A percentile compares a stretch with the other conserved stretches of the same genome.
Conservation (phyloP, 2,797 vertebrate species). For the Austrolebias charrua region DNA sequence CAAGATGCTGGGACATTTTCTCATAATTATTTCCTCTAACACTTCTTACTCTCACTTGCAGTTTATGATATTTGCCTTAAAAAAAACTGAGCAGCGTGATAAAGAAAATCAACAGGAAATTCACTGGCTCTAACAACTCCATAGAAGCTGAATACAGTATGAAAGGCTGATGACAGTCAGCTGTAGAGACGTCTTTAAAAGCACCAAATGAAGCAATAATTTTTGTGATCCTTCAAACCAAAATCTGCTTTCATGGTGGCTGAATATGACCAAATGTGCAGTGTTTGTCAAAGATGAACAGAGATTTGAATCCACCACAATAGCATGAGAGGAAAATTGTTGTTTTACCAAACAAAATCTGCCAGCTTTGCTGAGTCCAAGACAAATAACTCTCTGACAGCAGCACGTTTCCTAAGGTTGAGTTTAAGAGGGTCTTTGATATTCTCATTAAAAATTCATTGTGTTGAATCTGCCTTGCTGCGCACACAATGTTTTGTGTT, state of each 20-base stretch:
- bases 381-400: slow-evolving; percentile 71
- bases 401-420: slow-evolving; percentile 72
- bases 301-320: slow-evolving; percentile 54
- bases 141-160: slow-evolving; percentile 22
- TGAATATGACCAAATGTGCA: slow-evolving; percentile 55
- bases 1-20: slow-evolving; percentile 33
- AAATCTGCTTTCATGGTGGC: slow-evolving; percentile 32
- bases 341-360: slow-evolving; percentile 80
- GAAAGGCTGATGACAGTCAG: slow-evolving; percentile 31
- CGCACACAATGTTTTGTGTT: slow-evolving; percentile 63
- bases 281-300: slow-evolving; percentile 61
- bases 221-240: slow-evolving; percentile 24
- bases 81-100: slow-evolving; percentile 39
- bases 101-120: slow-evolving; percentile 64
- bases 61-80: slow-evolving; percentile 44
- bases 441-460: slow-evolving; percentile 80
- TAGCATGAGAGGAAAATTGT: slow-evolving; percentile 64
- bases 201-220: slow-evolving; percentile 17
- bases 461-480: slow-evolving; percentile 75
- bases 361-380: slow-evolving; percentile 69
- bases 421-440: slow-evolving; percentile 76
- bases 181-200: slow-evolving; percentile 14
- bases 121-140: slow-evolving; percentile 7
- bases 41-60: slow-evolving; percentile 28
- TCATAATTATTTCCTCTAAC: slow-evolving; percentile 45